Conservation (phyloP, 2,888 invertebrate species). For the Polyploca ridens region DNA sequence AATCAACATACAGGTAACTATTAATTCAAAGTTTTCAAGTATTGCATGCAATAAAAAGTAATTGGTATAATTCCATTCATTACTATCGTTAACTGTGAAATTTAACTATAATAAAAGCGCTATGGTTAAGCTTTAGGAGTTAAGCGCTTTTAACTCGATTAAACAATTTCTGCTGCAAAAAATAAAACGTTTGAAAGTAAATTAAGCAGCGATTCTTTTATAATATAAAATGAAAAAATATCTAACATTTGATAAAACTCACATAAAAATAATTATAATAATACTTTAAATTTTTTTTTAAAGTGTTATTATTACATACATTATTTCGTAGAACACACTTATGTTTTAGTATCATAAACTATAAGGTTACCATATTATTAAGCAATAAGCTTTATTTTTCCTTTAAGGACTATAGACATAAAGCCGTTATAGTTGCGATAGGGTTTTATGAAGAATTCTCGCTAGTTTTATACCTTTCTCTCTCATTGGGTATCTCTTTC, state of each 20-base stretch:
- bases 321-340: background rate
- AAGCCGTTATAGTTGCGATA: background rate
- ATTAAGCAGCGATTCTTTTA: background rate
- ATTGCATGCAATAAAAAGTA: slow-evolving; percentile 39
- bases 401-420: background rate
- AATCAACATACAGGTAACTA: slow-evolving; percentile 27
- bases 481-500: no score
- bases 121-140: background rate
- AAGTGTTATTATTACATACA: no score
- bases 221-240: background rate
- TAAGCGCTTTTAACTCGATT: slow-evolving; percentile 26
- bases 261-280: background rate
- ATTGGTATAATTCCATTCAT: slow-evolving; percentile 37
- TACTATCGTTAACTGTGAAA: slow-evolving; percentile 34
- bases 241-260: background rate
- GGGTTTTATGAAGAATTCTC: background rate
- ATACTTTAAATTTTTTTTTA: background rate
- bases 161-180: slow-evolving; percentile 19
- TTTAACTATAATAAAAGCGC: slow-evolving; percentile 29
- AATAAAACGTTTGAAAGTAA: background rate
- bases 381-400: background rate
- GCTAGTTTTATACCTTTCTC: no score
- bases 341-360: background rate
- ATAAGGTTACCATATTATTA: no score
- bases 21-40: slow-evolving; percentile 35